These are phyloP conservation scores for Mactra quadrangularis DNA, from an alignment of 1,140 invertebrate genomes.

Conservation along the genomic window DNA sequence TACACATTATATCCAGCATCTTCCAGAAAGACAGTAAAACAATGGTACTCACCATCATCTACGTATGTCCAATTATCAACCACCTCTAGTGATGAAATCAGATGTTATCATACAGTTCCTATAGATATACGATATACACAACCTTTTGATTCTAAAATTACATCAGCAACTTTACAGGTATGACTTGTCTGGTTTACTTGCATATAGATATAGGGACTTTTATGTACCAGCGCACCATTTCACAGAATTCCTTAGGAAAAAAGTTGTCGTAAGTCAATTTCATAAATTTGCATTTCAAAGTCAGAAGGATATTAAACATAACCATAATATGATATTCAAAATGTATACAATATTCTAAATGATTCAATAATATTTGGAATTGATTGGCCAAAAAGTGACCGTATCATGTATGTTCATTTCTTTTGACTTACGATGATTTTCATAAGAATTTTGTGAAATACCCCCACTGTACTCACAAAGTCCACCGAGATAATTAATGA, in stretches of 20 bases:
- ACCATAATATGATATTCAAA: too few species aligned
- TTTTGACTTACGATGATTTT: too few species aligned
- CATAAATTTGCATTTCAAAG: too few species aligned
- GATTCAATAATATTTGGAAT: too few species aligned
- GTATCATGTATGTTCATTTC: too few species aligned
- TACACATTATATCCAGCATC: slow-evolving; percentile 57
- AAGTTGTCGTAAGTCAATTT: not conserved
- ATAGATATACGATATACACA: slow-evolving; percentile 20
- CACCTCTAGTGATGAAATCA: not conserved
- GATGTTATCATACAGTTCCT: slow-evolving; percentile 13
- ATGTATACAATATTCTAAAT: too few species aligned
- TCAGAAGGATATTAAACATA: too few species aligned
- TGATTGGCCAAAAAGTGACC: too few species aligned
- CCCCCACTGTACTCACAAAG: too few species aligned
- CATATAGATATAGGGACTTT: not conserved
- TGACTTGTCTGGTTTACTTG: not conserved
- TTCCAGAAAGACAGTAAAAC: slow-evolving; percentile 43
- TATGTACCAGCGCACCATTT: too few species aligned
- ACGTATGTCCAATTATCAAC: slow-evolving; percentile 35
- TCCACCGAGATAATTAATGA: too few species aligned
- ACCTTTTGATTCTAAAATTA: not conserved
- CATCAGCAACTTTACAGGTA: slow-evolving; percentile 4
- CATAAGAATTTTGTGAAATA: too few species aligned
- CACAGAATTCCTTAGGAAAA: not conserved
- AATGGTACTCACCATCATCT: slow-evolving; percentile 53